Evolutionary conservation across 2,797 vertebrate genomes (phyloP).

Genomic region (Decapterus maruadsi): DNA sequence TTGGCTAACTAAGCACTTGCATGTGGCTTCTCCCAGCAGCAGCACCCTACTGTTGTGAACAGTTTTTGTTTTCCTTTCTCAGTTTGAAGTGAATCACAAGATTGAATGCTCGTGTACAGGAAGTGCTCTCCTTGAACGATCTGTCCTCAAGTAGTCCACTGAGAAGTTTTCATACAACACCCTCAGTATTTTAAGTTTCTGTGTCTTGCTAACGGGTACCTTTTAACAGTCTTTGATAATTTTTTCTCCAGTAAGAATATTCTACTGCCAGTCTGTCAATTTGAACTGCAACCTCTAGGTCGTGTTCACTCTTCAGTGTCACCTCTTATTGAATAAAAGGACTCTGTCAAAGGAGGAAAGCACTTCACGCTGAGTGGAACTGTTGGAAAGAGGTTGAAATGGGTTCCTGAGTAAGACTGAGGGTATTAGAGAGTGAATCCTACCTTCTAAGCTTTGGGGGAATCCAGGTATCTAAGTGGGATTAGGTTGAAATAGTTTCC

Average conservation of each 20-base stretch:
- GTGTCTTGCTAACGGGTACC: neutral
- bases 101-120: neutral
- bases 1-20: neutral
- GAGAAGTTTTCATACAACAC: neutral
- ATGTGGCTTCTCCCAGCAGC: neutral
- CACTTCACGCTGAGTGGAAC: constrained; percentile 54
- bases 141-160: neutral
- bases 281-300: constrained; percentile 53
- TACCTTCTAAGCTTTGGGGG: constrained; percentile 67
- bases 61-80: neutral
- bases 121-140: constrained; percentile 1
- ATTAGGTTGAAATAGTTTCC: constrained; percentile 74
- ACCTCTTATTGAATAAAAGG: constrained; percentile 58
- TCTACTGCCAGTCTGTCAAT: constrained; percentile 2
- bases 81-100: neutral
- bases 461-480: constrained; percentile 76
- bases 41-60: neutral
- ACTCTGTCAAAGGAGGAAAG: constrained; percentile 52
- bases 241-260: constrained; percentile 22
- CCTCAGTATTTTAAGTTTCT: neutral
- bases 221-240: constrained; percentile 27
- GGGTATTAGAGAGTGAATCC: constrained; percentile 73
- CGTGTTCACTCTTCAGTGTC: constrained; percentile 51
- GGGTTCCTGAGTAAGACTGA: constrained; percentile 56
- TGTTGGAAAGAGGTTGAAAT: constrained; percentile 55